Base-by-base conservation (phyloP, 1,140 invertebrate species). In the Pseudomyrmex dendroicus region DNA sequence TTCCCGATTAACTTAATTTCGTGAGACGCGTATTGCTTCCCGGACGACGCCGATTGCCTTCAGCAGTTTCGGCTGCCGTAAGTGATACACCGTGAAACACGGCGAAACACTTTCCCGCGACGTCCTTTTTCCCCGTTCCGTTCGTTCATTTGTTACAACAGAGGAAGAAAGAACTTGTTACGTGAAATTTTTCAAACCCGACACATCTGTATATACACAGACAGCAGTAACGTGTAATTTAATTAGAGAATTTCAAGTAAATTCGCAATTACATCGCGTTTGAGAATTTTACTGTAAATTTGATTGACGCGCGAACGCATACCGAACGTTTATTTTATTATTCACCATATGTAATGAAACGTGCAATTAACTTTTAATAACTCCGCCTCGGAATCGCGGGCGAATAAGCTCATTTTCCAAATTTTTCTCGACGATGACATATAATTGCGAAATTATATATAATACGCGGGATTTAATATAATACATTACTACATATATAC, bases 1-100 rank as follows among this genome's bases (percentile, higher is more conserved):
- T 62, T 78, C 68, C 76, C 86, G 86, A 88, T 88, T 87, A 85
- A 87, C 72, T 87, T 88, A 67, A 83, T 88, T 87, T 73, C 64
- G 76, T 12, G 74, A 22, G 57, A 73, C 82, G 82, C 70, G 74
- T 86, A 61, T 68, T 25, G 84, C 73, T 52, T 78, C 25, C 56
- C 25, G n/a, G 66, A 83, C 50, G 22, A 62, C 22, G 17, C 8
- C 84, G 80, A 87, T 83, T 83, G 78, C 67, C 59, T 68, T 50
- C 67, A 46, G 66, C 62, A n/a, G 59, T 73, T 84, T 80, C 50
- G 50, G 67, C 52, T 52, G 15, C 15, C n/a, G 46, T 59, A 73
- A 63, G 59, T 80, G 74, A 80, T 68, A 70, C 52, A 50, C 7
- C 63, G 50, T 50, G 52, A 83, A 64, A 76, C 62, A n/a, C 59